Conservation (phyloP, 1,140 invertebrate species). For the Lordiphosa collinella region DNA sequence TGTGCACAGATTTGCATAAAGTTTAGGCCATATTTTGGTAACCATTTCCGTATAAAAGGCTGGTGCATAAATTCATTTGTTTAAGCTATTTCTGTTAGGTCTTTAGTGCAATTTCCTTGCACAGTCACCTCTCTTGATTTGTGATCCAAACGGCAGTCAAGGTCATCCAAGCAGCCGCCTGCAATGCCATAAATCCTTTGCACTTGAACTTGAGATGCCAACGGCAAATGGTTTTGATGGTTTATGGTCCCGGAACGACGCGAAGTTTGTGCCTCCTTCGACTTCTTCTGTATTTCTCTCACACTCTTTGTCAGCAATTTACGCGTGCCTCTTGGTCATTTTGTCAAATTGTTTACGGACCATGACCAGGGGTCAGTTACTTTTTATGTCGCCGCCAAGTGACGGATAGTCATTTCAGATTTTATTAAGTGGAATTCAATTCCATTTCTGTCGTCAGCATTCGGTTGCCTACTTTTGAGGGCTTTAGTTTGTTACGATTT, state of each 20-base stretch:
- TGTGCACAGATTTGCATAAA: neutral
- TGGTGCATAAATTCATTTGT: constrained; percentile 1
- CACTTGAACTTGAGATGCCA: constrained; percentile 37
- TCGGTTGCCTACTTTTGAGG: no score
- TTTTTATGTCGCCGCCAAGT: neutral
- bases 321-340: constrained; percentile 29
- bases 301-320: constrained; percentile 36
- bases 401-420: neutral
- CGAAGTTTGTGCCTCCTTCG: no score
- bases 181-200: constrained; percentile 33
- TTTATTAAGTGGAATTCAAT: no score
- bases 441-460: no score
- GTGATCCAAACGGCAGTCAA: constrained; percentile 3
- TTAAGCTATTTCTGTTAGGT: no score
- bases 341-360: constrained; percentile 56
- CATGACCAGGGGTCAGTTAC: neutral
- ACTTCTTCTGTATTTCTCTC: constrained; percentile 24
- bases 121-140: no score
- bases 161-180: constrained; percentile 10
- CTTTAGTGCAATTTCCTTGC: no score
- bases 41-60: neutral
- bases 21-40: no score
- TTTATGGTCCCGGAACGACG: no score
- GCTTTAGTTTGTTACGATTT: no score
- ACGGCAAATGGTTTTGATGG: constrained; percentile 20